Conservation (phyloP, 2,797 vertebrate species). For the Peromyscus attwateri region DNA sequence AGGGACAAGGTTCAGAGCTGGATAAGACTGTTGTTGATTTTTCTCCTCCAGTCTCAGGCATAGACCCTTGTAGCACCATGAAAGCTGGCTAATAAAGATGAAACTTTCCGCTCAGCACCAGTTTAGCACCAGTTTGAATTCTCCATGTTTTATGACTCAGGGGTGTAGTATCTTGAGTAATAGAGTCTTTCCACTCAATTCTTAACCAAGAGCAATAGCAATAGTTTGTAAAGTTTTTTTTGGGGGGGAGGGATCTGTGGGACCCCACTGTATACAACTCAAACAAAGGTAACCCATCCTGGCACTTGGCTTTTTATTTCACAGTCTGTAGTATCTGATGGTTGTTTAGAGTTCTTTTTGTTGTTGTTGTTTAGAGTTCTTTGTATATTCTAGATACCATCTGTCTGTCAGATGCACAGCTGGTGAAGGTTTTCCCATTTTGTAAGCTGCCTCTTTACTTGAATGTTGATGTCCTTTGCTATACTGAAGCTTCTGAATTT, state of each 20-base stretch:
- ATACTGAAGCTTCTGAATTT: background rate
- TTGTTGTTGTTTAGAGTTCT: no score
- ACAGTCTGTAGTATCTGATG: background rate
- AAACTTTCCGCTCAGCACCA: no score
- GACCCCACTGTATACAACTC: background rate
- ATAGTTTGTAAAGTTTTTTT: background rate
- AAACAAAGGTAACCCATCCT: background rate
- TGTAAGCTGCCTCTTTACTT: background rate
- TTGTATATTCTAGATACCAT: background rate
- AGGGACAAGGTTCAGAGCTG: no score
- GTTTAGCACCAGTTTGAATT: no score
- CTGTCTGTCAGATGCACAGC: background rate
- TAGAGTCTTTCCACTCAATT: background rate
- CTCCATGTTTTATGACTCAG: no score
- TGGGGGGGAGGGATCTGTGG: background rate
- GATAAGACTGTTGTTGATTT: no score
- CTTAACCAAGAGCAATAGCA: background rate
- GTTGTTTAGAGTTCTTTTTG: no score
- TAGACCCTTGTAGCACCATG: no score
- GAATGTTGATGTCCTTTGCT: background rate
- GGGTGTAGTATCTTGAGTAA: background rate
- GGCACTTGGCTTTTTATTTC: background rate
- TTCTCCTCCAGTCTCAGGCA: no score
- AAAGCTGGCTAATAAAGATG: no score
- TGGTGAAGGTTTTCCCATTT: background rate